A percentile compares a stretch with the other conserved stretches of the same genome.
Conservation (phyloP, 2,888 invertebrate species). For the Cenopis cana region DNA sequence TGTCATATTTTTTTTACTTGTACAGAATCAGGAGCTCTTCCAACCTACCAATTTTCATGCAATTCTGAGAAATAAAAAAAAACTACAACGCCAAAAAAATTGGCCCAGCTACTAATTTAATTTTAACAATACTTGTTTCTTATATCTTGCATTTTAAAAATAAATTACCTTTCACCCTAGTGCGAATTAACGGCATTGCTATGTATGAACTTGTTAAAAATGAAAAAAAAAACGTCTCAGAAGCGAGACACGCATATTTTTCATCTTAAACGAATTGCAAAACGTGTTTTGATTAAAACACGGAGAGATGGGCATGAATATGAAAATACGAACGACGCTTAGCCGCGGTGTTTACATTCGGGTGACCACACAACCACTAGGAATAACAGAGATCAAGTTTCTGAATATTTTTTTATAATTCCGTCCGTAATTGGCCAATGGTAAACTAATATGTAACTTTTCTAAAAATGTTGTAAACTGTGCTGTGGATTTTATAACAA, state of each 20-base stretch:
- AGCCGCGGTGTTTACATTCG: conserved; percentile 50
- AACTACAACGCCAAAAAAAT: no score
- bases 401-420: no score
- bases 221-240: conserved; percentile 27
- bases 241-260: conserved; percentile 53
- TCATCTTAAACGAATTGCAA: conserved; percentile 57
- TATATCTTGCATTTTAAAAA: not conserved
- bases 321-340: conserved; percentile 52
- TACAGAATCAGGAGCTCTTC: no score
- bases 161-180: not conserved
- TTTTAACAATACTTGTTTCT: no score
- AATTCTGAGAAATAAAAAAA: no score
- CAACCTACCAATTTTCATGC: no score
- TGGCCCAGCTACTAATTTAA: no score
- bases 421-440: no score
- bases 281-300: conserved; percentile 57
- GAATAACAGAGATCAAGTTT: not conserved
- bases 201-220: conserved; percentile 1
- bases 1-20: no score
- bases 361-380: conserved; percentile 15
- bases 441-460: no score
- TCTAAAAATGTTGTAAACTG: no score
- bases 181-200: not conserved
- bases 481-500: no score
- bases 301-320: conserved; percentile 53